phyloP scores from a whole-genome alignment of 2,888 invertebrate species.

The Omphaloscelis lunosa region DNA sequence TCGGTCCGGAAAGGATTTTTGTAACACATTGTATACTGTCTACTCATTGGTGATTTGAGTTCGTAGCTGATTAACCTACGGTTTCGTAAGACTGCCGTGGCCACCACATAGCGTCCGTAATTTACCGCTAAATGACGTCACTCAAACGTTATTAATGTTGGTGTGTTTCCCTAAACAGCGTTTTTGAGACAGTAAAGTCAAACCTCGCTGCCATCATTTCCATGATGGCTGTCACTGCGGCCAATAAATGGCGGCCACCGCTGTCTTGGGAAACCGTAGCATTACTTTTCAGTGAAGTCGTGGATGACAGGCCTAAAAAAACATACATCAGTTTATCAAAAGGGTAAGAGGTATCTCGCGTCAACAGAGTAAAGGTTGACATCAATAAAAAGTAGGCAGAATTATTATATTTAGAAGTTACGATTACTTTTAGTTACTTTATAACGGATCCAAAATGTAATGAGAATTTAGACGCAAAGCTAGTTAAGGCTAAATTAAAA shows the following conservation, averaged over 20 bases:
- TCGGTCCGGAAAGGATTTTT: too few species aligned
- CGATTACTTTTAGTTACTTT: background rate
- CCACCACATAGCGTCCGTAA: too few species aligned
- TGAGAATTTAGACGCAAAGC: background rate
- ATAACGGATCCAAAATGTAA: background rate
- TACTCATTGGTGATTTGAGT: background rate
- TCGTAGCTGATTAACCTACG: background rate
- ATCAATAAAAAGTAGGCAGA: conserved; percentile 3
- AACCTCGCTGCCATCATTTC: background rate
- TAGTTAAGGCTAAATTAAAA: background rate
- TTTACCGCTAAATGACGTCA: too few species aligned
- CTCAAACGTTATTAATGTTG: too few species aligned
- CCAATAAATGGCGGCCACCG: background rate
- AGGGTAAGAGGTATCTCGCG: background rate
- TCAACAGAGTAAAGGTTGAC: background rate
- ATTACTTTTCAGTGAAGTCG: background rate
- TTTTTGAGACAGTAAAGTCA: too few species aligned
- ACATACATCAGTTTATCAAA: conserved; percentile 17
- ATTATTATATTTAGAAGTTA: background rate
- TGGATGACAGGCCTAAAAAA: background rate
- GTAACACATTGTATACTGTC: too few species aligned
- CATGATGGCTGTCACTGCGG: background rate
- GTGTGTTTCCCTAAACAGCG: too few species aligned
- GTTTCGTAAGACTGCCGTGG: too few species aligned
- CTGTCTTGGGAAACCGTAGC: background rate